Evolutionary conservation across 2,888 invertebrate species (phyloP), one percentile per base, ranked within the genome.

Genomic region (Drosophila paucipuncta): DNA sequence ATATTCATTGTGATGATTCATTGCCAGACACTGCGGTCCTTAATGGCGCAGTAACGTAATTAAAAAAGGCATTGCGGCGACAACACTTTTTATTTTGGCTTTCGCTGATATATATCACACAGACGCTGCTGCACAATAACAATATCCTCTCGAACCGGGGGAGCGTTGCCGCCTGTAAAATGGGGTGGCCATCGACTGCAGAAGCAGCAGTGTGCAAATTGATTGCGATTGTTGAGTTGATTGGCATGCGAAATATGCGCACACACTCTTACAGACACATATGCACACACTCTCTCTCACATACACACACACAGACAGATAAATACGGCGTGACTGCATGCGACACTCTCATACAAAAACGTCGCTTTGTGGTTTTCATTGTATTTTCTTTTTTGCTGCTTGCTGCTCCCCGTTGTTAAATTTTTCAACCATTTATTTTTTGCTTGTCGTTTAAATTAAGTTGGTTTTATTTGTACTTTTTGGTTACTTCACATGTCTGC

Each of bases 151-250:
- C 69, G 49, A 68, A 61, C 68, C 66, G 82, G 61, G 39, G 28
- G 52, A 54, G 57, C 35, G 55, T 37, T 37, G 35, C 11, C 22
- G 57, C 37, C 65, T 63, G 35, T 18, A 25, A 53, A 58, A 58
- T 39, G 67, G 73, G 31, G 61, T 57, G 55, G 41, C 60, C 68
- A 64, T 55, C 67, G 78, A 69, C 78, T 71, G 78, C 78, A 58
- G 70, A 66, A 66, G 74, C 73, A 69, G 75, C 72, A 78, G 78
- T 73, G 80, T 68, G 83, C 76, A 90, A 89, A 89, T 89, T 91
- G 89, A 89, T 91, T 91, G 89, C 91, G 80, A 90, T 90, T 89
- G 90, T 85, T 89, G 91, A 89, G 88, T 89, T 89, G 89, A 89
- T 89, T 89, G 89, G 91, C 89, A 91, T 85, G 82, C 87, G 83